These are phyloP conservation scores for Genyomyrus donnyi DNA, from an alignment of 2,113 vertebrate genomes.

Conservation along the genomic window DNA sequence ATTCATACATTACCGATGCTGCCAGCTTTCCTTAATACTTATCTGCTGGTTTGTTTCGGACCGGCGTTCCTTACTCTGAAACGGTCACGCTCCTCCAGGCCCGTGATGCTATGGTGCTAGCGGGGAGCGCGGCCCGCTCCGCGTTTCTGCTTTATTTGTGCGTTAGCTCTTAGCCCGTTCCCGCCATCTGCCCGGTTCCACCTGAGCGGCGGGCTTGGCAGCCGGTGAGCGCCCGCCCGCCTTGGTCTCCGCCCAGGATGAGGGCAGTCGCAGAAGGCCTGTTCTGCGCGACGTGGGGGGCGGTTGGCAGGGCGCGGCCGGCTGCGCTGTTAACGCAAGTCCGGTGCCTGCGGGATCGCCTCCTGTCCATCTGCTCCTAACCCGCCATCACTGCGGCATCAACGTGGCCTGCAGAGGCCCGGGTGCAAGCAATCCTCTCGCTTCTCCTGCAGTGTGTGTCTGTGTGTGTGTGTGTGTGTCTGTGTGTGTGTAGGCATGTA, in stretches of 20 bases:
- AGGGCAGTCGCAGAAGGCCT: constrained; percentile 25
- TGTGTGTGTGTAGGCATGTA: background rate
- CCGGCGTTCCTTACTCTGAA: background rate
- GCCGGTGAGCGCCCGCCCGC: constrained; percentile 28
- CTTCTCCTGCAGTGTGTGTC: background rate
- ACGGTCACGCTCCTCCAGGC: background rate
- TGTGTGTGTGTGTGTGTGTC: background rate
- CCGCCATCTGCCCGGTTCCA: constrained; percentile 28
- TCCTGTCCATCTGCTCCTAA: constrained; percentile 59
- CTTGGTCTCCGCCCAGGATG: constrained; percentile 33
- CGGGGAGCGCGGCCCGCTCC: background rate
- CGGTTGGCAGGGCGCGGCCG: constrained; percentile 34
- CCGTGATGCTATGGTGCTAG: background rate
- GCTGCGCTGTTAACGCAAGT: constrained; percentile 19
- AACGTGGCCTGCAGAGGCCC: background rate
- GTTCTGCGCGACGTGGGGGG: constrained; percentile 37
- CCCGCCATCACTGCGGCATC: constrained; percentile 40
- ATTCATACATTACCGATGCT: background rate
- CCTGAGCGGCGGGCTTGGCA: constrained; percentile 30
- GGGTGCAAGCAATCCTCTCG: background rate
- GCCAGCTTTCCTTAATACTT: background rate
- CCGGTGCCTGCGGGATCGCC: constrained; percentile 54
- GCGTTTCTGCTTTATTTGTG: background rate
- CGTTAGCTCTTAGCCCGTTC: background rate
- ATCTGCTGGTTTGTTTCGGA: background rate